These are phyloP conservation scores for Lampris megalopsis DNA, from an alignment of 2,113 vertebrate species.

Conservation along the genomic window DNA sequence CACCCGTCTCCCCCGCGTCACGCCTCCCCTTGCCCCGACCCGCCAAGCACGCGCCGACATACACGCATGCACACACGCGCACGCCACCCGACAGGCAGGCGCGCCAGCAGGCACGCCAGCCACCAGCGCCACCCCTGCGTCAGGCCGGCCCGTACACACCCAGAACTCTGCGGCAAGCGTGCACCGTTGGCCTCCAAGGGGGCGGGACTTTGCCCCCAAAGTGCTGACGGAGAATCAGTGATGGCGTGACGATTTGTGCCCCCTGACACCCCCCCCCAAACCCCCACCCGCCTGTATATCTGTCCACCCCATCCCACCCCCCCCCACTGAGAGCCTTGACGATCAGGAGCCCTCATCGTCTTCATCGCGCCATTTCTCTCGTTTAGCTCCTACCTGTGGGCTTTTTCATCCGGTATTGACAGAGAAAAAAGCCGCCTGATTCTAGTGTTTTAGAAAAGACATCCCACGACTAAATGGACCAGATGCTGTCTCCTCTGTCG, in stretches of 20 bases:
- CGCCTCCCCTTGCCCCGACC: constrained; percentile 73
- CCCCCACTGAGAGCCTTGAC: constrained; percentile 22
- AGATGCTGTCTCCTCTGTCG: too few relatives aligned
- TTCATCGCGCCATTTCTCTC: not conserved
- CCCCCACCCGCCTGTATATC: not conserved
- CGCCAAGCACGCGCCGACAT: constrained; percentile 54
- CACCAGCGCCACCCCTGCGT: constrained; percentile 43
- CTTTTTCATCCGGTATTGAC: too few relatives aligned
- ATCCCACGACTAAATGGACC: not conserved
- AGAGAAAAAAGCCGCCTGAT: too few relatives aligned
- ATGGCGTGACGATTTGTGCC: not conserved
- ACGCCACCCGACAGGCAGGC: constrained; percentile 48
- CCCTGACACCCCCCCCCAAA: not conserved
- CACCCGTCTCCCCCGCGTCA: constrained; percentile 73
- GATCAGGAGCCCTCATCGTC: constrained; percentile 21
- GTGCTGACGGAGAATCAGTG: constrained; percentile 76
- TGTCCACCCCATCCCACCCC: too few relatives aligned
- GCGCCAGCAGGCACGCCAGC: constrained; percentile 67
- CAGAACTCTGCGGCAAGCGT: constrained; percentile 64
- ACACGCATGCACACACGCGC: constrained; percentile 62
- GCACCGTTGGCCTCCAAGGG: constrained; percentile 73
- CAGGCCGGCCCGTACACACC: constrained; percentile 70
- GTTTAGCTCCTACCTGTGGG: not conserved
- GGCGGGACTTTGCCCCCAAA: constrained; percentile 76
- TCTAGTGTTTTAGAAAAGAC: too few relatives aligned